Evolutionary conservation across 2,888 invertebrate genomes (phyloP).

Genomic region (Vanessa cardui): DNA sequence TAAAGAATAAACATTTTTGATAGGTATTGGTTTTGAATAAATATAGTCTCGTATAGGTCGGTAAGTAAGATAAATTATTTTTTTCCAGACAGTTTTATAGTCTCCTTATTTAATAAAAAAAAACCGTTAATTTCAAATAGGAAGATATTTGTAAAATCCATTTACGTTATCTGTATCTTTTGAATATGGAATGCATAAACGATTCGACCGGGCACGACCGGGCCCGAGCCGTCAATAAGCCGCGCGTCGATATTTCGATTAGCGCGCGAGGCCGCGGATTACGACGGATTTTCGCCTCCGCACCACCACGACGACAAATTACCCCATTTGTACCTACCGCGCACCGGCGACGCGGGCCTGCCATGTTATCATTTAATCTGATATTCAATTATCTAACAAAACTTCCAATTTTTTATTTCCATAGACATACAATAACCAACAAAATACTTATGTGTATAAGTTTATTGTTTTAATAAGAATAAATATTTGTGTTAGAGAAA

Average conservation of each 20-base stretch:
- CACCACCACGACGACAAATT: slow-evolving; percentile 69
- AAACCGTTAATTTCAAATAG: neutral
- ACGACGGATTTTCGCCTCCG: slow-evolving; percentile 78
- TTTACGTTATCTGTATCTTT: slow-evolving; percentile 9
- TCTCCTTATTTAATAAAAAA: too few species aligned
- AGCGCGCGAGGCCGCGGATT: slow-evolving; percentile 75
- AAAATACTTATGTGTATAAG: neutral
- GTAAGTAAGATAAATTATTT: too few species aligned
- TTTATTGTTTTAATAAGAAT: neutral
- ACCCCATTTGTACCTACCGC: slow-evolving; percentile 69
- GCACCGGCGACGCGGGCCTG: slow-evolving; percentile 30
- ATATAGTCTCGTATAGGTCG: too few species aligned
- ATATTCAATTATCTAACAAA: slow-evolving; percentile 6
- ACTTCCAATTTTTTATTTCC: neutral
- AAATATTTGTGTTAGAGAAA: too few species aligned
- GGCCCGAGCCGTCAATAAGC: slow-evolving; percentile 61
- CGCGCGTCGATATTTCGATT: slow-evolving; percentile 79
- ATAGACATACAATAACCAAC: neutral
- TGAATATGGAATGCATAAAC: slow-evolving; percentile 13
- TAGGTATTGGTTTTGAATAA: too few species aligned
- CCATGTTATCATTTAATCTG: slow-evolving; percentile 8
- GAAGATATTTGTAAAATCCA: neutral
- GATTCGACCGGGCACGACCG: slow-evolving; percentile 21
- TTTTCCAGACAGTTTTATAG: too few species aligned
- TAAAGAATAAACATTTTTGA: too few species aligned